These are phyloP conservation scores for Carterocephalus palaemon DNA, from an alignment of 2,888 invertebrate species.

Conservation along the genomic window DNA sequence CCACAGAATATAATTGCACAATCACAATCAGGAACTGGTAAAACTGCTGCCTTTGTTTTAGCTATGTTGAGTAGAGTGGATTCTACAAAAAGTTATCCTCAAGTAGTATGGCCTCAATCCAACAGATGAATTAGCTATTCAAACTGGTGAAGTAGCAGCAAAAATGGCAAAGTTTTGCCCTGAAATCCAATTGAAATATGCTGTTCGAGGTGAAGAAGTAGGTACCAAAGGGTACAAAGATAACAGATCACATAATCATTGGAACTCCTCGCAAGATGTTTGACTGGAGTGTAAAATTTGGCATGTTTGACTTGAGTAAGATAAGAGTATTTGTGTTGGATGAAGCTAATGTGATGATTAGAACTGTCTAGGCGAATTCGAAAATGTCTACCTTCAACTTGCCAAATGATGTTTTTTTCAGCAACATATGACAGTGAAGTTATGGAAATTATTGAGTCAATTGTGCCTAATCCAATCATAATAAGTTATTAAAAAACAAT, in stretches of 20 bases:
- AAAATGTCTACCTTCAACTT: slow-evolving; percentile 85
- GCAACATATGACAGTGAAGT: slow-evolving; percentile 97
- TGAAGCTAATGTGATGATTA: slow-evolving; percentile 99
- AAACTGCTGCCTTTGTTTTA: slow-evolving; percentile 98
- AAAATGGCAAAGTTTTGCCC: slow-evolving; percentile 96
- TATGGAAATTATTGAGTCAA: slow-evolving; percentile 97
- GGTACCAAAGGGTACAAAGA: slow-evolving; percentile 83
- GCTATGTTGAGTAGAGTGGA: slow-evolving; percentile 98
- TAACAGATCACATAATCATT: slow-evolving; percentile 94
- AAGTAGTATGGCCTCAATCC: slow-evolving; percentile 97
- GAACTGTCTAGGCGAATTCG: slow-evolving; percentile 98
- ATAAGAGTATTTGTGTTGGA: slow-evolving; percentile 98
- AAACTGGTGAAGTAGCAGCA: slow-evolving; percentile 98
- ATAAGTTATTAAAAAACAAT: no score
- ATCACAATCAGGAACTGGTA: slow-evolving; percentile 99
- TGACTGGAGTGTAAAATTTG: slow-evolving; percentile 94
- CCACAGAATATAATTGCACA: slow-evolving; percentile 99
- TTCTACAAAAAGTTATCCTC: slow-evolving; percentile 86
- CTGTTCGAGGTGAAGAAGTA: slow-evolving; percentile 96
- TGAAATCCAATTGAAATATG: slow-evolving; percentile 93
- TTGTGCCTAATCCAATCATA: slow-evolving; percentile 94
- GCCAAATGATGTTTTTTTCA: slow-evolving; percentile 99
- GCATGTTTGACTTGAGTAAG: slow-evolving; percentile 90
- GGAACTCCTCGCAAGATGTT: slow-evolving; percentile 98
- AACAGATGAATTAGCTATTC: slow-evolving; percentile 98